Base-by-base conservation (phyloP, 2,113 vertebrate genomes). In the Psettodes erumei region DNA sequence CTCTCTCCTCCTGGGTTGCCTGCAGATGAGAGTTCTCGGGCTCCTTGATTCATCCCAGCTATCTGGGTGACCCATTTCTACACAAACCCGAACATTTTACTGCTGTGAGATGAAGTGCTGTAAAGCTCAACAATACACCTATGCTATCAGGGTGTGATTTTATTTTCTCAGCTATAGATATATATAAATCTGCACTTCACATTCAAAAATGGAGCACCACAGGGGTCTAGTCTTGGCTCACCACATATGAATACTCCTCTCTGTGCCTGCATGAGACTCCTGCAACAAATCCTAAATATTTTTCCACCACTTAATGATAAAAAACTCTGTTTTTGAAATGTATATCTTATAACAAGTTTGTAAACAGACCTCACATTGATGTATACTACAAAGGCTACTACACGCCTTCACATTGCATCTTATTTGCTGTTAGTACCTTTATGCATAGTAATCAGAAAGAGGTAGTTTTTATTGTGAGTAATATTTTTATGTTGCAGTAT, bases 31-130 rank as follows among this genome's bases (percentile, higher is more conserved):
- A 79, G 82, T 67, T 81, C 58, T 75, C 15, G 7, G 88, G 64
- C 83, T 79, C 58, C 84, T 82, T 82, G 74, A 83, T 80, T 88
- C 86, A 81, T 89, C 80, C 5, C 15, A 84, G 72, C 78, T 89
- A 89, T 89, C 69, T 91, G 86, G 86, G 86, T 93, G 90, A 94
- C 92, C 91, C 79, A 93, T 83, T 93, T 94, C 82, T 86, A 80
- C 76, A 51, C 77, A 77, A 69, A 82, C 66, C 65, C 75, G 1
- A 74, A 77, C 45, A 77, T 68, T 81, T 84, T 61, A 75, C 75
- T 60, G 66, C 74, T 51, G 37, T 77, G 75, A 75, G 73, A 59
- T 27, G 19, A 81, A 79, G n/a, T 28, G 38, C 54, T 68, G 63
- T 75, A 68, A 76, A 73, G 65, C 51, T 63, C 53, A 54, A n/a